Conservation (phyloP, 2,888 invertebrate genomes). For the Chrysina gloriosa region DNA sequence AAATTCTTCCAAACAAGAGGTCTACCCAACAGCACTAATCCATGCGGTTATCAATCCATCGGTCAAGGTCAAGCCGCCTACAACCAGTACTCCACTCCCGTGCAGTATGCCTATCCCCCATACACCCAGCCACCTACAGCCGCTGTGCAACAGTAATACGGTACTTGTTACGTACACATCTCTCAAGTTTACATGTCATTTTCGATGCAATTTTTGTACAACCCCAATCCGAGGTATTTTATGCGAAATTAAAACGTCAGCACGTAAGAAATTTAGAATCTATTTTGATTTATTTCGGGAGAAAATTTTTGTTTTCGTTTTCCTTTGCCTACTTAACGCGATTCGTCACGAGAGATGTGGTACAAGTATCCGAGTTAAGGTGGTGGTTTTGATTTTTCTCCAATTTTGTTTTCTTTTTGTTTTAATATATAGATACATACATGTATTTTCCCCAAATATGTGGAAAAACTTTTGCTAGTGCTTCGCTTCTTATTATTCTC, state of each 20-base stretch:
- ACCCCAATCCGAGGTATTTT: neutral
- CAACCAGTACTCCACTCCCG: slow-evolving; percentile 76
- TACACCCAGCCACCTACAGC: slow-evolving; percentile 75
- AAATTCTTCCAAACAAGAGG: slow-evolving; percentile 80
- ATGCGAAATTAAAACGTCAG: slow-evolving; percentile 11
- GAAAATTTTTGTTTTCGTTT: slow-evolving; percentile 11
- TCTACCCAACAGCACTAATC: slow-evolving; percentile 68
- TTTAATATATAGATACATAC: too few species aligned
- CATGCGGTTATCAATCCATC: slow-evolving; percentile 73
- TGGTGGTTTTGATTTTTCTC: slow-evolving; percentile 29
- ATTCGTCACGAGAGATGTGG: slow-evolving; percentile 38
- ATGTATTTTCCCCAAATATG: slow-evolving; percentile 4
- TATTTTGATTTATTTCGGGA: slow-evolving; percentile 23
- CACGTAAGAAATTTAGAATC: neutral
- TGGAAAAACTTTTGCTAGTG: slow-evolving; percentile 30
- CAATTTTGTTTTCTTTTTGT: slow-evolving; percentile 12
- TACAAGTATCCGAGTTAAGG: slow-evolving; percentile 31
- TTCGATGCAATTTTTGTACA: slow-evolving; percentile 16
- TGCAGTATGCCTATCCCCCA: slow-evolving; percentile 71
- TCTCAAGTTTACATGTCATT: slow-evolving; percentile 19
- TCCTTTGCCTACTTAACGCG: neutral
- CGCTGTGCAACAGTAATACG: slow-evolving; percentile 74
- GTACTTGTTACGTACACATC: slow-evolving; percentile 46
- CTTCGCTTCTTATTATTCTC: slow-evolving; percentile 44
- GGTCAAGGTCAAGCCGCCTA: slow-evolving; percentile 65